phyloP scores from a whole-genome alignment of 2,888 invertebrate genomes.

The Beris morrisii region DNA sequence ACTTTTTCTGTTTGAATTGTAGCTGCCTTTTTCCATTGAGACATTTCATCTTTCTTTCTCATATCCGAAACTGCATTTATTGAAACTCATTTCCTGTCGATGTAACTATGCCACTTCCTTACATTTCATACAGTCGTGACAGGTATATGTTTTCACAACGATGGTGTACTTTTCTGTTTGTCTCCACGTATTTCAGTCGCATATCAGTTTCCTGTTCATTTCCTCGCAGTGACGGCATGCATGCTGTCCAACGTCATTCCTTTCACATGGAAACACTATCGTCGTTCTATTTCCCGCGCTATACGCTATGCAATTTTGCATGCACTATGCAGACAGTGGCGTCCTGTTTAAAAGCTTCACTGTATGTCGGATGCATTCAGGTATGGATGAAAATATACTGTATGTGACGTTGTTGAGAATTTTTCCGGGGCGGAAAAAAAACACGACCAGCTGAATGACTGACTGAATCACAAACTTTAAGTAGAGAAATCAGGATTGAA shows the following conservation, averaged over 20 bases:
- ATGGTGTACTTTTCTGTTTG: no score
- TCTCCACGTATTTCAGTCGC: conserved; percentile 9
- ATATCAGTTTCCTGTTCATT: conserved; percentile 31
- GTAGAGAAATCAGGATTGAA: no score
- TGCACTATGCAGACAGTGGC: neutral
- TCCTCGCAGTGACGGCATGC: conserved; percentile 16
- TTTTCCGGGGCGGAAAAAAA: conserved; percentile 5
- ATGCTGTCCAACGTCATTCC: neutral
- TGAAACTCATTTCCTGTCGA: no score
- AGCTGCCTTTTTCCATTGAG: no score
- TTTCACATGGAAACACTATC: neutral
- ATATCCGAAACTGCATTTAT: no score
- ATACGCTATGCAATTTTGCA: neutral
- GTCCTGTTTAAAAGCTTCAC: neutral
- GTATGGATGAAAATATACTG: conserved; percentile 10
- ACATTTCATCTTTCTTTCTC: no score
- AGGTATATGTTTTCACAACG: no score
- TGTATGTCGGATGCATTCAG: conserved; percentile 3
- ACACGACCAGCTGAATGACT: neutral
- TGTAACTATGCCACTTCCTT: no score
- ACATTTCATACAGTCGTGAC: no score
- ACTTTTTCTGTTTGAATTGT: no score
- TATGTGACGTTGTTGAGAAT: conserved; percentile 12
- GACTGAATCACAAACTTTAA: no score
- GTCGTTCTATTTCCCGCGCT: neutral